Evolutionary conservation across 2,113 vertebrate genomes (phyloP).

Genomic region (Oriolus oriolus): DNA sequence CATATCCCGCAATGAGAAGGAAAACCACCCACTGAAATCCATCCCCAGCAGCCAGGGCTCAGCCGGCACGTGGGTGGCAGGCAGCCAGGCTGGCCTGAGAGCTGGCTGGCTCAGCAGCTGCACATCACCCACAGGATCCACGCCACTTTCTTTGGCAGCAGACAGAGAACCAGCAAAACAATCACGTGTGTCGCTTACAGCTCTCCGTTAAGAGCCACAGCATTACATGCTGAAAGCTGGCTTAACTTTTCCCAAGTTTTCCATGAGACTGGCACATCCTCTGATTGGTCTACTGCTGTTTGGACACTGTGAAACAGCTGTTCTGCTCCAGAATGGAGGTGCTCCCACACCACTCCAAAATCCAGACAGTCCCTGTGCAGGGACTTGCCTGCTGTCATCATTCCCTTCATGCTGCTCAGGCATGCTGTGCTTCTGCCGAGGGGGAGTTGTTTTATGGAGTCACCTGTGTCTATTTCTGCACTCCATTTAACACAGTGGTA

Average conservation of each 20-base stretch:
- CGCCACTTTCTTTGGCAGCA: not conserved
- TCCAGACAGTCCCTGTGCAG: not conserved
- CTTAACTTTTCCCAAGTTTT: not conserved
- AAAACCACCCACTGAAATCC: not conserved
- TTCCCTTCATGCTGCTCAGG: not conserved
- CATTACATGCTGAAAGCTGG: not conserved
- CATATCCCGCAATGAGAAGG: fast-evolving
- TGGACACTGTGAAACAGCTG: not conserved
- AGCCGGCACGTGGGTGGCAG: not conserved
- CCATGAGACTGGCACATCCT: not conserved
- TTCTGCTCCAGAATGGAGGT: not conserved
- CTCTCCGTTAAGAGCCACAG: not conserved
- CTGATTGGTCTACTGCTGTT: not conserved
- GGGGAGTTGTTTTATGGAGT: not conserved
- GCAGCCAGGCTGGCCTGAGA: not conserved
- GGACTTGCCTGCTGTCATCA: not conserved
- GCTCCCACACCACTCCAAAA: not conserved
- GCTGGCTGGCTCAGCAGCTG: not conserved
- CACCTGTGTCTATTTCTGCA: not conserved
- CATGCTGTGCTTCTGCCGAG: not conserved
- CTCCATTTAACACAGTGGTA: not conserved
- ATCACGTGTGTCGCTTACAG: not conserved
- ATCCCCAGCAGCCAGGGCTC: not conserved
- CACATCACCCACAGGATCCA: not conserved
- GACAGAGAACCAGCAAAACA: not conserved